A percentile compares a stretch with the other conserved stretches of the same genome.
Conservation (phyloP, 92 coral and sea anemone species). For the Chrysogorgia sp. region DNA sequence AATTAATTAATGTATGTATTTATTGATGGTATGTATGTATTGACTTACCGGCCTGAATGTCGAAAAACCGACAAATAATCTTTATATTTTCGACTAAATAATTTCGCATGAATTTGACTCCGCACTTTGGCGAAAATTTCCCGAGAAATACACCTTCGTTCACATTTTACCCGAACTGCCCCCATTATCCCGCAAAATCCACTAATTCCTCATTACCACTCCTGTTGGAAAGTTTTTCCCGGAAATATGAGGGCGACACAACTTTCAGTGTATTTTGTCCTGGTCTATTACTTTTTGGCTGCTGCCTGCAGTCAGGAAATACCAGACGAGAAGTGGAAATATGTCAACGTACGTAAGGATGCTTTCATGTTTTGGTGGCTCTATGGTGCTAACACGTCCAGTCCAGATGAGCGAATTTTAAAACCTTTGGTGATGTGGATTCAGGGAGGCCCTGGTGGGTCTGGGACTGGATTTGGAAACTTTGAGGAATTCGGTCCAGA, state of each 20-base stretch:
- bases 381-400: constrained; percentile 64
- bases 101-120: too few relatives aligned
- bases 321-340: constrained; percentile 79
- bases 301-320: constrained; percentile 27
- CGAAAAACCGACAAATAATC: too few relatives aligned
- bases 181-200: too few relatives aligned
- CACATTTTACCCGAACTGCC: neutral
- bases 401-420: constrained; percentile 47
- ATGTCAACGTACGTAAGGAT: constrained; percentile 77
- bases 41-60: too few relatives aligned
- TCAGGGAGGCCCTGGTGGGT: constrained; percentile 97
- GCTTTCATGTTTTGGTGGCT: constrained; percentile 99
- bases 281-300: neutral
- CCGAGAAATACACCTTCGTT: too few relatives aligned
- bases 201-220: too few relatives aligned
- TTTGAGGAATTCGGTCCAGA: constrained; percentile 92
- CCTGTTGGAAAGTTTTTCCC: too few relatives aligned
- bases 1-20: too few relatives aligned
- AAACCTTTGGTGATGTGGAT: constrained; percentile 93
- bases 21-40: too few relatives aligned
- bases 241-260: neutral
- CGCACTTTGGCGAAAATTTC: too few relatives aligned
- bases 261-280: neutral
- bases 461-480: constrained; percentile 93
- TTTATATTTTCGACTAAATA: too few relatives aligned